These are phyloP conservation scores for Orgyia antiqua DNA, from an alignment of 2,888 invertebrate species.

Conservation along the genomic window DNA sequence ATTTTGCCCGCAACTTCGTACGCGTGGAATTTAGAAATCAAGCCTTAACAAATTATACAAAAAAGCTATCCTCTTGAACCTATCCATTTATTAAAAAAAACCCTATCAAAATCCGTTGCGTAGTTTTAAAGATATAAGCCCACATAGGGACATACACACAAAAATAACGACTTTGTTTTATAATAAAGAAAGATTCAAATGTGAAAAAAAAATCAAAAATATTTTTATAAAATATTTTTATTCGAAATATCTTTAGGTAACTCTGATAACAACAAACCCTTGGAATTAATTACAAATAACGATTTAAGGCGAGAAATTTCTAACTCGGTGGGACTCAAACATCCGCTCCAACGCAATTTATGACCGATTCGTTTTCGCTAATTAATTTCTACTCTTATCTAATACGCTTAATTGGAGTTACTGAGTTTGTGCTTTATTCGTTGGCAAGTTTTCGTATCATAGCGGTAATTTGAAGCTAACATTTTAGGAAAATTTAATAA, in stretches of 20 bases:
- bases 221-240: too few relatives aligned
- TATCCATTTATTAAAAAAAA: too few relatives aligned
- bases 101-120: too few relatives aligned
- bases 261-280: constrained; percentile 24
- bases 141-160: too few relatives aligned
- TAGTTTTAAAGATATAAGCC: too few relatives aligned
- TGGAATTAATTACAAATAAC: constrained; percentile 32
- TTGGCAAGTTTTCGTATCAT: constrained; percentile 36
- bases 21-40: too few relatives aligned
- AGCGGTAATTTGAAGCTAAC: constrained; percentile 24
- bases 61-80: too few relatives aligned
- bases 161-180: too few relatives aligned
- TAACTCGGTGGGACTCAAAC: constrained; percentile 33
- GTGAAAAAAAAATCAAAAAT: too few relatives aligned
- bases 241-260: constrained; percentile 11
- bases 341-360: constrained; percentile 48
- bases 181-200: too few relatives aligned
- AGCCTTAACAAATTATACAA: too few relatives aligned
- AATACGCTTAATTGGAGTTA: constrained; percentile 54
- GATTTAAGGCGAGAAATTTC: constrained; percentile 28
- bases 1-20: too few relatives aligned
- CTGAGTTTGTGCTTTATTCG: constrained; percentile 44
- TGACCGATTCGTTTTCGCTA: constrained; percentile 48
- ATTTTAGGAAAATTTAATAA: constrained; percentile 14
- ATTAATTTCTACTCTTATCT: constrained; percentile 62